phyloP scores from a whole-genome alignment of 2,797 vertebrate species.

The Propithecus deckenii region DNA sequence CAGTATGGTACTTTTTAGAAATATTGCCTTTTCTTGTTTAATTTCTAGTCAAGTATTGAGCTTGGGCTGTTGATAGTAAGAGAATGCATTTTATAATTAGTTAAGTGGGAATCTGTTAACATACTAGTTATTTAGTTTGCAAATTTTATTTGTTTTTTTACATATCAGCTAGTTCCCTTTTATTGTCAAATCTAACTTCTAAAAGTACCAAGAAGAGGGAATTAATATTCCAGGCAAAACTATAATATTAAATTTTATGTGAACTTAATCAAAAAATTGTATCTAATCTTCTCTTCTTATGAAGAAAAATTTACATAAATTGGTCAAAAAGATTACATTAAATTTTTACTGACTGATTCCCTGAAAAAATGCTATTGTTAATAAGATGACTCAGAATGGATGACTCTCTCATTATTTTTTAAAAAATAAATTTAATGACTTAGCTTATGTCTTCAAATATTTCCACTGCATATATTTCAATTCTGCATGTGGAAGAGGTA shows the following conservation, averaged over 20 bases:
- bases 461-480: not conserved
- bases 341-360: not conserved
- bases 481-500: not conserved
- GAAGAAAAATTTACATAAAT: not conserved
- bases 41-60: not conserved
- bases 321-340: not conserved
- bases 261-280: not conserved
- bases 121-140: constrained; percentile 42
- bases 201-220: not conserved
- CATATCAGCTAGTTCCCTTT: constrained; percentile 7
- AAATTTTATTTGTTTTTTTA: constrained; percentile 65
- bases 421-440: not conserved
- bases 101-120: constrained; percentile 33
- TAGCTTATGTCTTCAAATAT: not conserved
- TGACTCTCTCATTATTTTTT: not conserved
- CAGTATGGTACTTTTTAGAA: not conserved
- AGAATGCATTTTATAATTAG: constrained; percentile 21
- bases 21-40: not conserved
- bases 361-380: not conserved
- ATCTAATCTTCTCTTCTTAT: not conserved
- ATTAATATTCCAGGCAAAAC: not conserved
- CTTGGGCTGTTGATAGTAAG: not conserved
- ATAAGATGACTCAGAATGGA: not conserved
- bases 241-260: not conserved
- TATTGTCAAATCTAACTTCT: not conserved